Conservation (phyloP, 2,113 vertebrate species). For the Pluvialis apricaria region DNA sequence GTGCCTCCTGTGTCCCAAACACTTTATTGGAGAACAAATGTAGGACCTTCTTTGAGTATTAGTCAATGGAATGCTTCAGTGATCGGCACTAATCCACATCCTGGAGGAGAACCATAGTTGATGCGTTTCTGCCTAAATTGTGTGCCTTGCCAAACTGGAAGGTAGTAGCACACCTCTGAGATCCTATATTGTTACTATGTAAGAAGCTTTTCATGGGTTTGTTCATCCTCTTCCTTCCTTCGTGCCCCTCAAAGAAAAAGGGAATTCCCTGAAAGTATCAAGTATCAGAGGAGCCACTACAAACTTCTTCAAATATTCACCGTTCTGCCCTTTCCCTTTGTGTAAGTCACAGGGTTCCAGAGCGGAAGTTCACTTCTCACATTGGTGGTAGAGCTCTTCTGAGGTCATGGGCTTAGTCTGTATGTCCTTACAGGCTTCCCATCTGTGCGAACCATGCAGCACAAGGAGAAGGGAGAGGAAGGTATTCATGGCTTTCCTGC, state of each 20-base stretch:
- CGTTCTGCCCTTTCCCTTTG: not conserved
- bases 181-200: not conserved
- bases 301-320: not conserved
- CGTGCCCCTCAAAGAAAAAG: fast-evolving
- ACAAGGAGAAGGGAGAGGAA: not conserved
- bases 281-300: not conserved
- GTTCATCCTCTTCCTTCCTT: not conserved
- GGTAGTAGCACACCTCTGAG: not conserved
- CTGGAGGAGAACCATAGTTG: not conserved
- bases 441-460: not conserved
- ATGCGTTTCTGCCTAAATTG: not conserved
- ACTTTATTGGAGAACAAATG: not conserved
- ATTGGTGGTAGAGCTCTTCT: not conserved
- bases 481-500: not conserved
- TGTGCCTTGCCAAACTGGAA: not conserved
- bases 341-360: not conserved
- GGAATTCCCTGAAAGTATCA: not conserved
- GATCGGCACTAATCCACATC: fast-evolving
- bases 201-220: not conserved
- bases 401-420: not conserved
- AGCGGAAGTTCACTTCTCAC: not conserved
- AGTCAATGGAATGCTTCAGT: not conserved
- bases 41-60: not conserved
- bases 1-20: not conserved
- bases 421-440: not conserved